Conservation (phyloP, 2,888 invertebrate species). For the Melanostoma scalare region DNA sequence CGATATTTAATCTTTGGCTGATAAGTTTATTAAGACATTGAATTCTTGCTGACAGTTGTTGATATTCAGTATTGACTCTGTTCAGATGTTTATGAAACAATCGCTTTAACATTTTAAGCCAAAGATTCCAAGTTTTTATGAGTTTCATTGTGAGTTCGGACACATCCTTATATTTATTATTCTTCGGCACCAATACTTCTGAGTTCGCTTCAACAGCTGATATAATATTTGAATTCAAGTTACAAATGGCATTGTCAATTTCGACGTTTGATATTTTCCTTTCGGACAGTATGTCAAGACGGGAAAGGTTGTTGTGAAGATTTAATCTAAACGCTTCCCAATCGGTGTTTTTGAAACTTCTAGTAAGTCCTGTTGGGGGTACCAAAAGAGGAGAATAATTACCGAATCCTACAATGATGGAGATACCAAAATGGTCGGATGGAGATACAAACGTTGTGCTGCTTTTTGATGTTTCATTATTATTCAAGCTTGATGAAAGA, state of each 20-base stretch:
- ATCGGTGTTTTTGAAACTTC: slow-evolving; percentile 4
- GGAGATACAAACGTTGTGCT: neutral
- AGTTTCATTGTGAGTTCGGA: slow-evolving; percentile 16
- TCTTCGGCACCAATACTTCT: neutral
- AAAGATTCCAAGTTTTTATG: neutral
- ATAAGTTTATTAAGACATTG: slow-evolving; percentile 5
- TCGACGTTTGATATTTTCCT: slow-evolving; percentile 2
- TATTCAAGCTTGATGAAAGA: too few relatives aligned
- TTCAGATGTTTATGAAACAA: slow-evolving; percentile 1
- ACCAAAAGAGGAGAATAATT: slow-evolving; percentile 6
- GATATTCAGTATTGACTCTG: neutral
- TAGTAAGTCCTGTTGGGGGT: neutral
- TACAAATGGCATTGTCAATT: neutral
- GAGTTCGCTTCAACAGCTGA: slow-evolving; percentile 5
- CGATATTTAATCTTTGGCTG: slow-evolving; percentile 11
- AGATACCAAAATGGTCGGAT: neutral
- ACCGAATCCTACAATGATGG: neutral
- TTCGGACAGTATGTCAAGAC: neutral
- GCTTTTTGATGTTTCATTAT: too few relatives aligned
- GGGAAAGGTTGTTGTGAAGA: slow-evolving; percentile 11
- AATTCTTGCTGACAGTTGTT: neutral
- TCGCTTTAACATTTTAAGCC: slow-evolving; percentile 4
- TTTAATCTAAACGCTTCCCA: neutral
- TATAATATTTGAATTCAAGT: slow-evolving; percentile 1
- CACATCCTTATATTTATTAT: slow-evolving; percentile 7